These are phyloP conservation scores for Mirounga angustirostris DNA, from an alignment of 2,113 vertebrate genomes.

Conservation along the genomic window DNA sequence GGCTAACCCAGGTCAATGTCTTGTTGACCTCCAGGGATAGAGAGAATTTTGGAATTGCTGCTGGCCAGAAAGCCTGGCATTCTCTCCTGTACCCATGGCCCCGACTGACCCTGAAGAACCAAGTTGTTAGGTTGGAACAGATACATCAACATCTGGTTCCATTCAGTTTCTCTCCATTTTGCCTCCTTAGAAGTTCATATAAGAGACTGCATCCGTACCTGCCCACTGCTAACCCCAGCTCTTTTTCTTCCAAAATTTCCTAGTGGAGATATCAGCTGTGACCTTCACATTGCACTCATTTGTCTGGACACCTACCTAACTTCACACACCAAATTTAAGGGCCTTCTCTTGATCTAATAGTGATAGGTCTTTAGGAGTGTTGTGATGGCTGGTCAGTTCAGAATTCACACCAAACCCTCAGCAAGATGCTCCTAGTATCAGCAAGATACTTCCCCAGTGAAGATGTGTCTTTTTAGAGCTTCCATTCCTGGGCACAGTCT, in stretches of 20 bases:
- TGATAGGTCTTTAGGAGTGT: background rate
- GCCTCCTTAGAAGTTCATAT: constrained; percentile 18
- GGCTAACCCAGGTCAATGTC: background rate
- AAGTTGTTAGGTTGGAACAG: constrained; percentile 59
- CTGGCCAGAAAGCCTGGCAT: constrained; percentile 35
- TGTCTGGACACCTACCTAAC: background rate
- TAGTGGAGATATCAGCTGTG: background rate
- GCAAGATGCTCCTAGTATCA: background rate
- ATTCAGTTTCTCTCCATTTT: constrained; percentile 59
- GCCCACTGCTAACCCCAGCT: background rate
- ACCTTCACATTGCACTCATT: background rate
- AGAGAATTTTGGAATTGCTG: background rate
- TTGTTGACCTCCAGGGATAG: background rate
- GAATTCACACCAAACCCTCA: background rate
- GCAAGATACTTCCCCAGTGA: background rate
- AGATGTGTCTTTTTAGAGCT: background rate
- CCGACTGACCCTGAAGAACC: constrained; percentile 42
- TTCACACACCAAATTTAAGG: background rate
- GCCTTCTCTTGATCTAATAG: background rate
- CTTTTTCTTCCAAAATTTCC: constrained; percentile 39
- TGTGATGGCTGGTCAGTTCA: background rate
- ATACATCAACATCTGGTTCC: constrained; percentile 73
- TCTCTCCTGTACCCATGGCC: constrained; percentile 46
- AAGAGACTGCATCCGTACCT: background rate
- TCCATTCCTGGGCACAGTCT: background rate